Evolutionary conservation across 2,113 vertebrate species (phyloP).

Genomic region (Tachysurus fulvidraco): DNA sequence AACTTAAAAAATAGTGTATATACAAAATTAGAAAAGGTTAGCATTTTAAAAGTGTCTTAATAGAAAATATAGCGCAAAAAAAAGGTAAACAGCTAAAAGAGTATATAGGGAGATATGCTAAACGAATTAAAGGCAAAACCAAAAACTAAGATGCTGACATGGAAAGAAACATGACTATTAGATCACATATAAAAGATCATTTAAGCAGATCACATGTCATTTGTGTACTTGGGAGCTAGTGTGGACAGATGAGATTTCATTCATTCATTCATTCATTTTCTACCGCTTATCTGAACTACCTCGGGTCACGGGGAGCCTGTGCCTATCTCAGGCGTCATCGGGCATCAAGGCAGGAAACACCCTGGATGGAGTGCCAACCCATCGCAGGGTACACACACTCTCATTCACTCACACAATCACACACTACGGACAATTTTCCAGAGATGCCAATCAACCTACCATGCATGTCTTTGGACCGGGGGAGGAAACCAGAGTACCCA

Average conservation of each 20-base stretch:
- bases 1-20: conserved; percentile 63
- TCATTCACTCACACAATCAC: too few relatives aligned
- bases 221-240: neutral
- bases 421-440: too few relatives aligned
- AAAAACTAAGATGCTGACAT: neutral
- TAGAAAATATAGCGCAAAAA: conserved; percentile 39
- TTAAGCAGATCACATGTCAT: neutral
- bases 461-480: too few relatives aligned
- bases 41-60: conserved; percentile 49
- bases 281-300: too few relatives aligned
- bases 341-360: too few relatives aligned
- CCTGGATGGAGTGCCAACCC: too few relatives aligned
- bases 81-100: conserved; percentile 23
- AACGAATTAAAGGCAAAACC: conserved; percentile 16
- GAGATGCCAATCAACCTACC: too few relatives aligned
- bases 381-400: too few relatives aligned
- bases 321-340: too few relatives aligned
- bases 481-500: too few relatives aligned
- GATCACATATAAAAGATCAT: neutral
- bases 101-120: conserved; percentile 1
- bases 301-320: too few relatives aligned
- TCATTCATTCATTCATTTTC: too few relatives aligned
- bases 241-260: neutral
- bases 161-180: conserved; percentile 5
- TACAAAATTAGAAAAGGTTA: conserved; percentile 56